Base-by-base conservation (phyloP, 2,113 vertebrate genomes). In the Osmerus eperlanus region DNA sequence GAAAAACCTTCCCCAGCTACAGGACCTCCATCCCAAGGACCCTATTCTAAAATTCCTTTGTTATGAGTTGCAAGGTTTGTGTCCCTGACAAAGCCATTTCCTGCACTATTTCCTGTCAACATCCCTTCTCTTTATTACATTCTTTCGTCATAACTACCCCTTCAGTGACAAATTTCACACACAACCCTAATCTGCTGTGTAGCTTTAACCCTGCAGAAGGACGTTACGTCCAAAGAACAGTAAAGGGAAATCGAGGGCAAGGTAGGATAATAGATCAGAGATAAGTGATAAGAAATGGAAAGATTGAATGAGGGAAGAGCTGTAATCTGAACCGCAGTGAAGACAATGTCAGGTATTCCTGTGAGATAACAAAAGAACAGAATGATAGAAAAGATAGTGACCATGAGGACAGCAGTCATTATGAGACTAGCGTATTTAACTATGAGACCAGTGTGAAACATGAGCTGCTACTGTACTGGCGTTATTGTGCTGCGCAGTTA, bases 101-200 rank as follows among this genome's bases (percentile, higher is more conserved):
- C 78, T 75, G 61, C 61, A 70, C 77, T 15, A 62, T 69, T 84
- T 83, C 76, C 75, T 77, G 65, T 70, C 72, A 73, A 62, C 81
- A 74, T 53, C 25, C 6, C 3, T 11, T 32, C n/a, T 54, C 70
- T 69, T 72, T 36, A 67, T 65, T 70, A 41, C 76, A 80, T 81
- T 85, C 55, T 64, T 79, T 9, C 28, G 32, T 16, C 58, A 74
- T 71, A 65, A 59, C 12, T 7, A 15, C 61, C 9, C 13, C 72
- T 16, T 23, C 51, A 13, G 47, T 67, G 18, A 74, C 70, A 79
- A 19, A 61, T 71, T 51, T 63, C 21, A 70, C 14, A 66, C 73
- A 47, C 47, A 65, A 41, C 21, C 12, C 6, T 14, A n/a, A 1
- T 8, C 67, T 28, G 66, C 59, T 65, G 67, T 19, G 41, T 41